Conservation (phyloP, 1,140 invertebrate species). For the Drosophila bifasciata region DNA sequence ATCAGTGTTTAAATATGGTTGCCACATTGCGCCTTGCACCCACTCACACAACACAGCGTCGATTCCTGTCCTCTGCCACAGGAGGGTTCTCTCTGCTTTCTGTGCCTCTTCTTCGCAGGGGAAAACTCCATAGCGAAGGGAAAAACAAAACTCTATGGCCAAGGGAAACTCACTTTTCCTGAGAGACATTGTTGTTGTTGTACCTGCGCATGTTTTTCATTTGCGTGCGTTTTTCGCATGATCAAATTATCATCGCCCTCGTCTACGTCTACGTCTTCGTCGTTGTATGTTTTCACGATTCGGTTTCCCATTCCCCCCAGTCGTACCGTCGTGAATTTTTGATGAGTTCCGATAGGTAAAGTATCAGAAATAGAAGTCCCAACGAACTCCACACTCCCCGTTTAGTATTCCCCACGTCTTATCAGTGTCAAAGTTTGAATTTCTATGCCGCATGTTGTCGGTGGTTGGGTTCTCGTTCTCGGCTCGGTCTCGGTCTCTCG, state of each 20-base stretch:
- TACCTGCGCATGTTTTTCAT: slow-evolving; percentile 79
- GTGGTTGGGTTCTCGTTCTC: slow-evolving; percentile 16
- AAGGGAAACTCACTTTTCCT: slow-evolving; percentile 65
- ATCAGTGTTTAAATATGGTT: slow-evolving; percentile 77
- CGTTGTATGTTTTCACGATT: slow-evolving; percentile 30
- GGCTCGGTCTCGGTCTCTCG: background rate
- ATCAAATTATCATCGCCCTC: slow-evolving; percentile 67
- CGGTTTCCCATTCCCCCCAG: slow-evolving; percentile 15
- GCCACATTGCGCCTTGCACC: slow-evolving; percentile 68
- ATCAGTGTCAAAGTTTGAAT: slow-evolving; percentile 69
- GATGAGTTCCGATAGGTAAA: slow-evolving; percentile 73
- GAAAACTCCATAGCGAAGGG: slow-evolving; percentile 38
- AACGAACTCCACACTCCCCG: slow-evolving; percentile 11
- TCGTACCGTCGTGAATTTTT: slow-evolving; percentile 63
- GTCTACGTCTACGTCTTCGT: slow-evolving; percentile 2
- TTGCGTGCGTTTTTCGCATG: slow-evolving; percentile 80
- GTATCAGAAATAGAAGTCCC: slow-evolving; percentile 16
- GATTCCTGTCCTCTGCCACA: background rate
- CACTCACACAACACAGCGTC: slow-evolving; percentile 47
- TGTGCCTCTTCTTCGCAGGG: slow-evolving; percentile 11
- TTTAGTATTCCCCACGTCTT: slow-evolving; percentile 54
- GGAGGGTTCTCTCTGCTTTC: slow-evolving; percentile 16
- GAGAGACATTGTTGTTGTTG: slow-evolving; percentile 36
- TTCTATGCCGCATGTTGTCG: slow-evolving; percentile 39
- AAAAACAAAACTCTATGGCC: background rate